Conservation (phyloP, 2,113 vertebrate species). For the Carollia perspicillata region DNA sequence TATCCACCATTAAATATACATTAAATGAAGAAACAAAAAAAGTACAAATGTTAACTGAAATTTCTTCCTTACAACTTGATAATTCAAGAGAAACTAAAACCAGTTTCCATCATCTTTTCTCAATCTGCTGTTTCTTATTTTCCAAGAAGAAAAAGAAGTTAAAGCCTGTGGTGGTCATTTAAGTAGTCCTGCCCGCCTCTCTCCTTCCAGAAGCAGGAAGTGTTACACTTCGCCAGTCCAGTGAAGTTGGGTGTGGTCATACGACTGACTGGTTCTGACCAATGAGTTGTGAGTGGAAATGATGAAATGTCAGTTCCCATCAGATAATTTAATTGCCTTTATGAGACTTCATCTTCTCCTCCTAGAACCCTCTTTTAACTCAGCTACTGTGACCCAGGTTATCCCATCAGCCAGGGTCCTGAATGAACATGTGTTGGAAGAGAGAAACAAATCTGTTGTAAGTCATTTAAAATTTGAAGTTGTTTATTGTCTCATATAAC, state of each 20-base stretch:
- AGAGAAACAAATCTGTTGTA: conserved; percentile 9
- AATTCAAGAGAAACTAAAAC: conserved; percentile 12
- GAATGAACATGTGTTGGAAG: neutral
- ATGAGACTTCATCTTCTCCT: neutral
- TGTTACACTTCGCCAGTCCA: neutral
- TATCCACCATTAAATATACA: neutral
- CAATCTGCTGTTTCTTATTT: conserved; percentile 6
- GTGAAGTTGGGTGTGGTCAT: neutral
- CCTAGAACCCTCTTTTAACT: neutral
- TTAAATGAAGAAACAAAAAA: neutral
- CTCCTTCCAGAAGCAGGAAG: neutral
- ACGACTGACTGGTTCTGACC: neutral
- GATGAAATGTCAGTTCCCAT: neutral
- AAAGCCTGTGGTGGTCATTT: neutral
- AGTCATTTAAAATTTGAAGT: neutral
- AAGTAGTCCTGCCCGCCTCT: neutral
- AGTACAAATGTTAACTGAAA: neutral
- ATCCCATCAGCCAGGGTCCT: neutral
- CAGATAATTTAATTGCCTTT: neutral
- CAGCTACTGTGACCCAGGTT: neutral
- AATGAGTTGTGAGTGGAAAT: neutral
- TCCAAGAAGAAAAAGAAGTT: neutral
- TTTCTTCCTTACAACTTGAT: neutral
- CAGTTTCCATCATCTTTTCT: neutral
- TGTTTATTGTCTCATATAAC: neutral